These are phyloP conservation scores for Ptilorrhoa leucosticta DNA, from an alignment of 2,113 vertebrate species.

Conservation along the genomic window DNA sequence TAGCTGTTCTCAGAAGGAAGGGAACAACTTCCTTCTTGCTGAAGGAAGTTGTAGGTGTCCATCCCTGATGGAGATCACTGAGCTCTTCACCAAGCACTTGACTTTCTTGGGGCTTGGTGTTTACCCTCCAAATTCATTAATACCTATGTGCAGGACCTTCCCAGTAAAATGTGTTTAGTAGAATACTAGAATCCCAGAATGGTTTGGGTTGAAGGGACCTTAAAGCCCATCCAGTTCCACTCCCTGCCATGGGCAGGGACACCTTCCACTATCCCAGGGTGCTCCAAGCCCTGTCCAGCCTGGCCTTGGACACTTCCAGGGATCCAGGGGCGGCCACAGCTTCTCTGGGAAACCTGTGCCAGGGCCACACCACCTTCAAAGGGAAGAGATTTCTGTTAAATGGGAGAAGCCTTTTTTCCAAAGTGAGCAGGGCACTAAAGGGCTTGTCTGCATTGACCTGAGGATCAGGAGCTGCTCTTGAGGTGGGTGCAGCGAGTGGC, in stretches of 20 bases:
- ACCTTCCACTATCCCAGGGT: background rate
- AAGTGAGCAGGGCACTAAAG: background rate
- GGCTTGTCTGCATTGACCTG: rapidly evolving
- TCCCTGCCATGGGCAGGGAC: background rate
- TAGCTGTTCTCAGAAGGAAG: background rate
- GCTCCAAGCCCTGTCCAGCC: rapidly evolving
- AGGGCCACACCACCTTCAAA: background rate
- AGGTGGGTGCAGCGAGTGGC: background rate
- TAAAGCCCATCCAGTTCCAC: background rate
- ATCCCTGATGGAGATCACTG: background rate
- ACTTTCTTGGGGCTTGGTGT: background rate
- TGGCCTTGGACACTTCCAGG: background rate
- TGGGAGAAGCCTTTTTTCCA: background rate
- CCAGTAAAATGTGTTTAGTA: background rate
- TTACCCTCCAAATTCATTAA: background rate
- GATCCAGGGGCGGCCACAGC: background rate
- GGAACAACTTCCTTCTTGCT: background rate
- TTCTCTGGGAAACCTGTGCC: background rate
- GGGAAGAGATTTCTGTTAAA: background rate
- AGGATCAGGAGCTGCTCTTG: background rate
- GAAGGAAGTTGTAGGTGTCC: background rate
- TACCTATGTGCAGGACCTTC: background rate
- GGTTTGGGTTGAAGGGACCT: background rate
- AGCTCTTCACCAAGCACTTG: background rate
- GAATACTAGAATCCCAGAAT: background rate